phyloP scores from a whole-genome alignment of 23 tunicate genomes.

The Botrylloides violaceus region DNA sequence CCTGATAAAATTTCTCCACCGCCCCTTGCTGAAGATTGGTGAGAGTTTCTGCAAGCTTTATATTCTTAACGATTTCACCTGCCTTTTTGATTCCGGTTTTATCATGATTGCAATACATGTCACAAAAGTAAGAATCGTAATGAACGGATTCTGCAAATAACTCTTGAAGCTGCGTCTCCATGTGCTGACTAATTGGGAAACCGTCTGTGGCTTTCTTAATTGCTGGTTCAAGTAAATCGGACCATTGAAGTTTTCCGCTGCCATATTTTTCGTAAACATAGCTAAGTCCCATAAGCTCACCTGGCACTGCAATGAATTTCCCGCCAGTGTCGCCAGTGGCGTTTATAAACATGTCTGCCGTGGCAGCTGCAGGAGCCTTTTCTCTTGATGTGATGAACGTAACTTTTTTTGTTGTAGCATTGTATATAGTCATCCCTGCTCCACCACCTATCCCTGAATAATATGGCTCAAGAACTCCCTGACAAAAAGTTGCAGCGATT shows the following conservation, averaged over 20 bases:
- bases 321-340: not conserved
- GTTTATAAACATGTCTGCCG: constrained; percentile 25
- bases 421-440: constrained; percentile 49
- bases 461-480: constrained; percentile 81
- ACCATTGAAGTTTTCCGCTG: constrained; percentile 50
- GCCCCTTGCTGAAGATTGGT: constrained; percentile 35
- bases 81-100: constrained; percentile 29
- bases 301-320: constrained; percentile 54
- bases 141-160: constrained; percentile 18
- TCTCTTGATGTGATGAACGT: constrained; percentile 61
- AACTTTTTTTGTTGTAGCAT: constrained; percentile 29
- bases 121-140: constrained; percentile 21
- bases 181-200: constrained; percentile 17
- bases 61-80: constrained; percentile 37
- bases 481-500: constrained; percentile 53
- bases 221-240: constrained; percentile 34
- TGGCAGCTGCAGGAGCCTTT: constrained; percentile 26
- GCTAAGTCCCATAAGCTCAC: constrained; percentile 61
- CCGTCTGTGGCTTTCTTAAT: constrained; percentile 53
- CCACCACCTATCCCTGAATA: constrained; percentile 87
- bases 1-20: constrained; percentile 30
- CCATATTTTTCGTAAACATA: constrained; percentile 64
- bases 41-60: constrained; percentile 45
- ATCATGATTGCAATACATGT: constrained; percentile 35
- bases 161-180: constrained; percentile 22